A percentile compares a stretch with the other conserved stretches of the same genome.
Conservation (phyloP, 1,140 invertebrate genomes). For the Trichomalopsis sarcophagae region DNA sequence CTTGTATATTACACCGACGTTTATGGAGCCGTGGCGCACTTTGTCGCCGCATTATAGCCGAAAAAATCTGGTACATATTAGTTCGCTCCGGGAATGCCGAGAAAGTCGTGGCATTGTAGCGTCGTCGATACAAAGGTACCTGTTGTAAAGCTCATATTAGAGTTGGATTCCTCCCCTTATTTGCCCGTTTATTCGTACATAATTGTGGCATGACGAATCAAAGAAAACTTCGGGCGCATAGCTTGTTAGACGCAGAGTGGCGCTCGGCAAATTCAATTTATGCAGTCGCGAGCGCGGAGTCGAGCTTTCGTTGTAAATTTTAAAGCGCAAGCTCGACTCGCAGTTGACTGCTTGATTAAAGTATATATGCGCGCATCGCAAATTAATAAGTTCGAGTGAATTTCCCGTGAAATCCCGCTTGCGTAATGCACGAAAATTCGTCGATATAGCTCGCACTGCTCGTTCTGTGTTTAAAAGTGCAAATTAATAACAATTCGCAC, state of each 20-base stretch:
- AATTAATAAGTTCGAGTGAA: not conserved
- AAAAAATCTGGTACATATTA: not conserved
- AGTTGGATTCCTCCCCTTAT: not conserved
- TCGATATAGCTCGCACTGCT: too few relatives aligned
- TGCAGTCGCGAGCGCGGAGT: too few relatives aligned
- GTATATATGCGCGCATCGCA: not conserved
- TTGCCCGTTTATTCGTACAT: not conserved
- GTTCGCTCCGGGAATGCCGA: not conserved
- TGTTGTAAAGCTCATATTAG: not conserved
- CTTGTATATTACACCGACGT: not conserved
- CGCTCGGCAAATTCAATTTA: too few relatives aligned
- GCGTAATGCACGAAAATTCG: too few relatives aligned
- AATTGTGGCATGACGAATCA: not conserved
- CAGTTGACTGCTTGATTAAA: not conserved
- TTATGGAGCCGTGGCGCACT: not conserved
- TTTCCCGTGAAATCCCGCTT: not conserved
- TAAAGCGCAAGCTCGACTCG: not conserved
- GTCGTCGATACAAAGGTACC: constrained; percentile 13
- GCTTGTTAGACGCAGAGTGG: not conserved
- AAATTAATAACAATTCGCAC: too few relatives aligned
- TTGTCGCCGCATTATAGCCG: not conserved
- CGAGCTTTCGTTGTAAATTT: not conserved
- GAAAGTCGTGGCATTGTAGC: not conserved
- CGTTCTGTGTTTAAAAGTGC: too few relatives aligned
- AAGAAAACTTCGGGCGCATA: not conserved